Evolutionary conservation across 2,888 invertebrate species (phyloP).

Genomic region (Phania funesta): DNA sequence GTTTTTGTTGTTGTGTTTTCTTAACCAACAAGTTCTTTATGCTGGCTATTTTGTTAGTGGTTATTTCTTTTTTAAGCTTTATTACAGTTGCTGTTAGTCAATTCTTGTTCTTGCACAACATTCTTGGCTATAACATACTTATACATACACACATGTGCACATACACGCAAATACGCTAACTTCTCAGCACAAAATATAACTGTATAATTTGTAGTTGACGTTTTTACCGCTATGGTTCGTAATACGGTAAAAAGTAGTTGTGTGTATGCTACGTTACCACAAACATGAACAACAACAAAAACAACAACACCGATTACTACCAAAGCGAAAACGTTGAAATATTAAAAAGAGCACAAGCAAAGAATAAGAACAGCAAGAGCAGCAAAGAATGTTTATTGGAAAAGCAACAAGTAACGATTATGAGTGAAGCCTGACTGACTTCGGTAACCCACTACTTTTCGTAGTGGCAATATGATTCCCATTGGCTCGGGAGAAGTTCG

Average conservation of each 20-base stretch:
- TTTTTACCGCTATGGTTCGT: conserved; percentile 81
- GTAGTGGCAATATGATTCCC: no score
- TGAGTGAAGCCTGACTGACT: conserved; percentile 62
- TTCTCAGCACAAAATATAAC: conserved; percentile 72
- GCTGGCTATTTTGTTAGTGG: conserved; percentile 16
- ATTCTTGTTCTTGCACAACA: conserved; percentile 64
- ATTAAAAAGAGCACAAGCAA: conserved; percentile 8
- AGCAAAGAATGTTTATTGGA: conserved; percentile 48
- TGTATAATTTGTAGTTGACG: conserved; percentile 80
- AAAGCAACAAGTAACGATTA: conserved; percentile 58
- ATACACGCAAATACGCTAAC: background rate
- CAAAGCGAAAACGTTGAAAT: background rate
- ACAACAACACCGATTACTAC: conserved; percentile 18
- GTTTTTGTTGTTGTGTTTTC: conserved; percentile 11
- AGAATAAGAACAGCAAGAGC: conserved; percentile 63
- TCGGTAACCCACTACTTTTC: no score
- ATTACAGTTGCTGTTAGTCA: conserved; percentile 38
- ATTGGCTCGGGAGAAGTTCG: no score
- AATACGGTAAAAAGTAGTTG: conserved; percentile 76
- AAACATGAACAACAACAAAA: background rate
- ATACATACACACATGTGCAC: conserved; percentile 5
- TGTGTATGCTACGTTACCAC: conserved; percentile 50
- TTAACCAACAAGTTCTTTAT: conserved; percentile 35
- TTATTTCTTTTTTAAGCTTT: conserved; percentile 28
- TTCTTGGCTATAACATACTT: conserved; percentile 61